A percentile compares a stretch with the other conserved stretches of the same genome.
These are phyloP conservation scores for Trachymyrmex septentrionalis DNA, from an alignment of 1,140 invertebrate genomes.

Conservation along the genomic window DNA sequence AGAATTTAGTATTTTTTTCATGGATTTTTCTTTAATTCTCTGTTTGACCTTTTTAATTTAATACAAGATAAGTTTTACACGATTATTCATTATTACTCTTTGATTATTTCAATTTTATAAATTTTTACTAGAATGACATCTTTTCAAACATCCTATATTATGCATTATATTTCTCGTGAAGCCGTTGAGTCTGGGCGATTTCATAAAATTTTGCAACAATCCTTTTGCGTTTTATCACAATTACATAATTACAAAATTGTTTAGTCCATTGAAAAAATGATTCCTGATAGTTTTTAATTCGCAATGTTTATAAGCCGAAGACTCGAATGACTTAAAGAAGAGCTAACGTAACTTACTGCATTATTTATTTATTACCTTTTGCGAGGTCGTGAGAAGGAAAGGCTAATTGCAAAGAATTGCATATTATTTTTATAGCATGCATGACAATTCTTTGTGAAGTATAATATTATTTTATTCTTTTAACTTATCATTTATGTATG, in stretches of 20 bases:
- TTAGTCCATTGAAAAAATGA: not conserved
- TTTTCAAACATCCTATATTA: constrained; percentile 13
- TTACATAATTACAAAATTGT: constrained; percentile 5
- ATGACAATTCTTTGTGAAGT: constrained; percentile 34
- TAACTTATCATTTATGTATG: constrained; percentile 41
- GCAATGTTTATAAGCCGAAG: not conserved
- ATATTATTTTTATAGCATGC: constrained; percentile 55
- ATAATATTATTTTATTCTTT: constrained; percentile 43
- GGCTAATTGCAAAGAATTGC: constrained; percentile 49
- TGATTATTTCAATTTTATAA: constrained; percentile 16
- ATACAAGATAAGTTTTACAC: constrained; percentile 14
- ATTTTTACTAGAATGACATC: not conserved
- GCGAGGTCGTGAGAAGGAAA: constrained; percentile 18
- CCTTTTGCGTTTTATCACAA: not conserved
- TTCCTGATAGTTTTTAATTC: constrained; percentile 2
- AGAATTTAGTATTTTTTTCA: not conserved
- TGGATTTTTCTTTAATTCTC: not conserved
- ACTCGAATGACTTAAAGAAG: constrained; percentile 31
- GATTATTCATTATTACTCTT: not conserved
- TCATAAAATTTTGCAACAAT: not conserved
- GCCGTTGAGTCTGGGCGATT: not conserved
- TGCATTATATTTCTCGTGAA: not conserved
- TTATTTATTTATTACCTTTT: constrained; percentile 31
- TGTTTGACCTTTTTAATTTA: not conserved
- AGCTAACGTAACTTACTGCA: not conserved